Base-by-base conservation (phyloP, 2,113 vertebrate genomes). In the Paradoxurus hermaphroditus region DNA sequence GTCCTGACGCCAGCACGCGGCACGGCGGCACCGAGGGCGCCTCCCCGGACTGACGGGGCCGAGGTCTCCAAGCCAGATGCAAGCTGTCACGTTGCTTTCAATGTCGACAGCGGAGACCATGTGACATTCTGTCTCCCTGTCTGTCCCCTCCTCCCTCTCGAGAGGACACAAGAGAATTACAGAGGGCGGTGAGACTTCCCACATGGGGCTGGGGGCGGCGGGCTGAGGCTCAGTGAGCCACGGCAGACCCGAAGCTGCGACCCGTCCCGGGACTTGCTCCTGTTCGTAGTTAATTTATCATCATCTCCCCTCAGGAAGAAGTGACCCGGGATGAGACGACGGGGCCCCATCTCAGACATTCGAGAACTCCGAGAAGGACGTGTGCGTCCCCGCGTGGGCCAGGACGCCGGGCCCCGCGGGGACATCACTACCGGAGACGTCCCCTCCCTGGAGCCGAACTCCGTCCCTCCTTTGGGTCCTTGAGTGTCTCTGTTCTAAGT, bases 21-120 rank as follows among this genome's bases (percentile, higher is more conserved):
- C 39, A 46, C 16, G 4, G 16, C 0, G 0, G 53, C 0, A 18
- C 14, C 9, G 1, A 34, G 16, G 4, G 18, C 4, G 18, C 11
- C 29, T 34, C 44, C 67, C 23, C 11, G 15, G 31, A 67, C 29
- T 19, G 10, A 25, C 0, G 34, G 46, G 53, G 44, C 75, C 27
- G 29, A 19, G 44, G 19, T 39, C 72, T 56, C n/a, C 72, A 44
- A 63, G n/a, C 72, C 34, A 5, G 18, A 83, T 0, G 5, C 49
- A 29, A 36, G 25, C 11, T 56, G 9, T 23, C 77, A 4, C 2
- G 0, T 9, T 25, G 77, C 25, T 44, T 36, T 41, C 27, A 25
- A 6, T 5, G 21, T 44, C 82, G 1, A 21, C 29, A n/a, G 44
- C 29, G n/a, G 27, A 5, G 21, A 41, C 46, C 44, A 1, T 1